A percentile compares a stretch with the other conserved stretches of the same genome.
These are phyloP conservation scores for Strigamia maritima DNA, from an alignment of 2,888 invertebrate species.

Conservation along the genomic window DNA sequence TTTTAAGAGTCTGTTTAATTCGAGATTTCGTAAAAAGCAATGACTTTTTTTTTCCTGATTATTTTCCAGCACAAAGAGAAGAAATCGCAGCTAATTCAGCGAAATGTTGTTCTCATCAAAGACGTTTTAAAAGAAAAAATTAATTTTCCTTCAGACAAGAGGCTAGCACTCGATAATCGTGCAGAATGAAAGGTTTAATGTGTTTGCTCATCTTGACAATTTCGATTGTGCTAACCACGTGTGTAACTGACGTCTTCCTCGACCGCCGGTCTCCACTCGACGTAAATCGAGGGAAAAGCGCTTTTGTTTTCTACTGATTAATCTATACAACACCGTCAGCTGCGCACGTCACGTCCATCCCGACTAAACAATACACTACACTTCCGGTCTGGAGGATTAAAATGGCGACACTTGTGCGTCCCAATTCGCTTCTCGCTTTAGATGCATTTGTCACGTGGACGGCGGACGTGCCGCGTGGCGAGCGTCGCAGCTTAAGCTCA, in stretches of 20 bases:
- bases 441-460: conserved; percentile 27
- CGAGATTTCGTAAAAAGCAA: no score
- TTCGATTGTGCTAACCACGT: conserved; percentile 39
- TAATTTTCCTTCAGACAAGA: conserved; percentile 15
- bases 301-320: conserved; percentile 22
- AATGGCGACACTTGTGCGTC: conserved; percentile 21
- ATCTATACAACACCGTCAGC: neutral
- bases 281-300: conserved; percentile 7
- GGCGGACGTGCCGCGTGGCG: conserved; percentile 25
- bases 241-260: conserved; percentile 33
- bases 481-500: conserved; percentile 24
- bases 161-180: conserved; percentile 16
- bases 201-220: conserved; percentile 37
- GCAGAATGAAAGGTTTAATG: conserved; percentile 36
- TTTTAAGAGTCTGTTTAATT: no score
- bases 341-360: conserved; percentile 16
- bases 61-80: neutral
- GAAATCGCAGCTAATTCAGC: neutral
- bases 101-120: neutral
- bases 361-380: neutral
- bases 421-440: conserved; percentile 12
- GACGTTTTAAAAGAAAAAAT: conserved; percentile 2
- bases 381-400: conserved; percentile 22
- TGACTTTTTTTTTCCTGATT: neutral
- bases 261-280: conserved; percentile 6